Percentiles rank a stretch among this genome's conserved stretches.
Conservation (phyloP, 1,140 invertebrate species). For the Lepidurus apus region DNA sequence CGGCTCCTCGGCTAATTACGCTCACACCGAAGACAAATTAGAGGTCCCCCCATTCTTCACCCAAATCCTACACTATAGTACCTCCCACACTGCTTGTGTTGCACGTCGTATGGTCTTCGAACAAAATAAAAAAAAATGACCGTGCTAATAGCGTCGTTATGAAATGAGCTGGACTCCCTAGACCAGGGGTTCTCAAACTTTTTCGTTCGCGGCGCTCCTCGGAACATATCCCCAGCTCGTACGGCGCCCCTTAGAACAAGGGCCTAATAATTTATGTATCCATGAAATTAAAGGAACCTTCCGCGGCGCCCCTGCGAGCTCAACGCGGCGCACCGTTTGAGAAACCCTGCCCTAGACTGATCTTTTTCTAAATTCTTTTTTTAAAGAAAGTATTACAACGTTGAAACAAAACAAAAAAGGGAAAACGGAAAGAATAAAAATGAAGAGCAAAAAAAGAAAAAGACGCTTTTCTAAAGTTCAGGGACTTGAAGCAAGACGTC, state of each 20-base stretch:
- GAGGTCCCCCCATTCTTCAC: neutral
- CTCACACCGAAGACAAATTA: conserved; percentile 10
- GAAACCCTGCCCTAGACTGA: neutral
- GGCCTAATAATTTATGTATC: too few relatives aligned
- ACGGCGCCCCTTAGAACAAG: too few relatives aligned
- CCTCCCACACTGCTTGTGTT: neutral
- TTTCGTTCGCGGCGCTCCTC: too few relatives aligned
- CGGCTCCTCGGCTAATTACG: conserved; percentile 7
- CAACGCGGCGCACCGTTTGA: too few relatives aligned
- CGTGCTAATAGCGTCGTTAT: neutral
- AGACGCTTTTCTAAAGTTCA: neutral
- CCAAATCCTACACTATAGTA: neutral
- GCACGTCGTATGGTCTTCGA: neutral
- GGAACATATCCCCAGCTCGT: too few relatives aligned
- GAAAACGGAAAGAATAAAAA: too few relatives aligned
- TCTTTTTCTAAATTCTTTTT: neutral
- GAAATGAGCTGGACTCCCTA: neutral
- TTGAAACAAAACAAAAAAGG: too few relatives aligned
- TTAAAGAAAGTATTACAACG: neutral
- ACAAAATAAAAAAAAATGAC: neutral
- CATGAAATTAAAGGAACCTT: too few relatives aligned
- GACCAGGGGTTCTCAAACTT: too few relatives aligned
- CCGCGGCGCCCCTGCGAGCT: too few relatives aligned
- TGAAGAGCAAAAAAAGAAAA: neutral
- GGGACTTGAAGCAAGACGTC: neutral